Evolutionary conservation across 2,888 invertebrate species (phyloP), one percentile per base, ranked within the genome.

Genomic region (Arctia plantaginis): DNA sequence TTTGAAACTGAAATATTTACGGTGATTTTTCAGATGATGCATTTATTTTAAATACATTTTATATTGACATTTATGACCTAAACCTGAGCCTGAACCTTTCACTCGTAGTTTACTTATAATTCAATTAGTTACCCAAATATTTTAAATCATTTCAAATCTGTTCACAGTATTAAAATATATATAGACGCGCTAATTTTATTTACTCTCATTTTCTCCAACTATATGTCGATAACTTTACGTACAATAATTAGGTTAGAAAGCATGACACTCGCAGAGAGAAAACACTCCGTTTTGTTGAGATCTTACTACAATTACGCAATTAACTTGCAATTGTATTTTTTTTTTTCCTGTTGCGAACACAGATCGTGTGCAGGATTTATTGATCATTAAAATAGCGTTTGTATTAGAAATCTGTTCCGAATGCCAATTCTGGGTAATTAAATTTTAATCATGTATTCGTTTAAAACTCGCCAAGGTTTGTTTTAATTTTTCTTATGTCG

Each of bases 241-340:
- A 80, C 79, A 77, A 82, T 81, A 86, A 88, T 88, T 86, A 86
- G 81, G 83, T 81, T 85, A 87, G 89, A 89, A 87, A 88, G 88
- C 85, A 84, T 84, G 79, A 79, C 79, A 84, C 77, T 64, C 74
- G 47, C 68, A 71, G 76, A 72, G 85, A 84, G 85, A 85, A 83
- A 88, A 74, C 73, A 70, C 67, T 75, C 59, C 68, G 72, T 74
- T 75, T 76, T 69, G 71, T 72, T 67, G 65, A 75, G 84, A 82
- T 81, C 65, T 69, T 66, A 23, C 71, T 73, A 76, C 78, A 83
- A 83, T 85, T 86, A 83, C 73, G 77, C 73, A 75, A 85, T 86
- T 85, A 86, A 69, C 47, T 76, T 69, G 73, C 75, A 78, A 76
- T 83, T 80, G 75, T 74, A 66, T 74, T 69, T 80, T 81, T 83